Conservation (phyloP, 2,113 vertebrate species). For the Jaculus jaculus region DNA sequence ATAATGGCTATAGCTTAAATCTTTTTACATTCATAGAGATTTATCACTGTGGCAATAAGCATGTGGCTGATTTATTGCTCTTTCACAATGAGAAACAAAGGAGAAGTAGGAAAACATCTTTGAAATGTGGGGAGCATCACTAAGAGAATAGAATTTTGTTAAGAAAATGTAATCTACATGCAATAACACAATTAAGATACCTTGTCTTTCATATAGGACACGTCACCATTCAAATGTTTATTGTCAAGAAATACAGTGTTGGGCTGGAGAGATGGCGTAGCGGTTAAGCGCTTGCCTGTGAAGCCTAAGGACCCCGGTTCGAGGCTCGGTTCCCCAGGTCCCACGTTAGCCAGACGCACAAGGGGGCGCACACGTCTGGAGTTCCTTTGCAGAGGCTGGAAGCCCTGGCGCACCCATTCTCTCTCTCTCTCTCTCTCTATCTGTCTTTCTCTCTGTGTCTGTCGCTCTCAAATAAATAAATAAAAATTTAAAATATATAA, state of each 20-base stretch:
- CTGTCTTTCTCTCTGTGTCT: too few species aligned
- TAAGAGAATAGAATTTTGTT: not conserved
- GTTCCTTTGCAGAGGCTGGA: too few species aligned
- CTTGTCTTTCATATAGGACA: not conserved
- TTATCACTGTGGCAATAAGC: not conserved
- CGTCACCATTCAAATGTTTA: not conserved
- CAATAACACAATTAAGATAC: not conserved
- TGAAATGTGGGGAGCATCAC: not conserved
- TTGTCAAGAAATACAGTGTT: not conserved
- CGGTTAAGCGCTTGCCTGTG: too few species aligned
- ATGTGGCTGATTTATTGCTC: conserved; percentile 38
- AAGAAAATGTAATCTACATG: not conserved
- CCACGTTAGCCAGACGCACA: too few species aligned
- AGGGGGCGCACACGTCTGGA: too few species aligned
- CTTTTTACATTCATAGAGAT: not conserved
- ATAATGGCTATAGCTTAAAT: not conserved
- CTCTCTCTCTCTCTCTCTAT: too few species aligned
- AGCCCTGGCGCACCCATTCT: too few species aligned
- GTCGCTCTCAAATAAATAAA: too few species aligned
- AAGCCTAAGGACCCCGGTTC: too few species aligned
- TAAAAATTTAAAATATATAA: too few species aligned
- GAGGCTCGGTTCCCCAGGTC: too few species aligned
- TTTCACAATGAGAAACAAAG: not conserved
- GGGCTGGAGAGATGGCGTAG: too few species aligned
- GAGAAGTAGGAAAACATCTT: conserved; percentile 1